A percentile compares a stretch with the other conserved stretches of the same genome.
Conservation (phyloP, 2,797 vertebrate species). For the Fratercula arctica region DNA sequence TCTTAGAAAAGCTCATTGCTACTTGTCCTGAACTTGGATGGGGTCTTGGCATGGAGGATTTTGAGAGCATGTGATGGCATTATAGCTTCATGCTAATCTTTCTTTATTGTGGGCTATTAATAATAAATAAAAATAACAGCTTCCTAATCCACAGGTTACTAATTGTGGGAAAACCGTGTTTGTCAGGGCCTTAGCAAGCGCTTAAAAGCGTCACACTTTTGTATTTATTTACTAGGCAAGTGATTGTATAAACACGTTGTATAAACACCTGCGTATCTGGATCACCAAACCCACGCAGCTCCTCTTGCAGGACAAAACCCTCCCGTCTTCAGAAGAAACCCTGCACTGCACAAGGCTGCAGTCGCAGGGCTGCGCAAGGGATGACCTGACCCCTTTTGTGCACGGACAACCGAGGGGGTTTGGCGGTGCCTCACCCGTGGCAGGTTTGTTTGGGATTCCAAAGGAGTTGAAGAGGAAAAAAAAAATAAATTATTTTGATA, state of each 20-base stretch:
- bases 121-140: slow-evolving; percentile 27
- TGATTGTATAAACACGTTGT: not conserved
- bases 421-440: not conserved
- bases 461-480: not conserved
- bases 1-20: slow-evolving; percentile 23
- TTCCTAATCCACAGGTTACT: slow-evolving; percentile 38
- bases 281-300: not conserved
- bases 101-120: slow-evolving; percentile 8
- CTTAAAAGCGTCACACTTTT: slow-evolving; percentile 2
- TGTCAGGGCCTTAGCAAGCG: not conserved
- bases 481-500: not conserved
- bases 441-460: not conserved
- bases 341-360: not conserved
- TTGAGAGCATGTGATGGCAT: slow-evolving; percentile 38
- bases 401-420: rapidly evolving
- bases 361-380: not conserved
- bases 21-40: slow-evolving; percentile 10
- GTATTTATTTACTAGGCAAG: not conserved
- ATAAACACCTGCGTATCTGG: not conserved
- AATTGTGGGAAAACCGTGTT: not conserved
- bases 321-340: not conserved
- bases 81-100: slow-evolving; percentile 34
- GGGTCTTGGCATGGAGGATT: slow-evolving; percentile 9
- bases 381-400: not conserved
- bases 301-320: not conserved